Evolutionary conservation across 2,113 vertebrate genomes (phyloP), one percentile per base, ranked within the genome.

Genomic region (Bungarus multicinctus): DNA sequence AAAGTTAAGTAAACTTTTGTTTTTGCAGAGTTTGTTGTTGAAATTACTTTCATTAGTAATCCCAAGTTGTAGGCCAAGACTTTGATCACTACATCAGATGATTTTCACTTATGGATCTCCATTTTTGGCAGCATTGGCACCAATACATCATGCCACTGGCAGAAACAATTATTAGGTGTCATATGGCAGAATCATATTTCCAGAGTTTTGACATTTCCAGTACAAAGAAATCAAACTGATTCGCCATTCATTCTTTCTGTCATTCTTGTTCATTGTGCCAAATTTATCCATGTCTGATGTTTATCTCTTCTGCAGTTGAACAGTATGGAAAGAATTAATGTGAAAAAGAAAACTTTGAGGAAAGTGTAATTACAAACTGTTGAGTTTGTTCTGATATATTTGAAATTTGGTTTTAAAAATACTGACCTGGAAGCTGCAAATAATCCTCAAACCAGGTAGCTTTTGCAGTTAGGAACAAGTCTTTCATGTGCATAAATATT

Each of bases 221-320:
- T 25, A n/a, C 47, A 90, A 50, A 91, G 52, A 87, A 89, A 91
- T 91, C 39, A 53, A 93, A 93, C 25, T 90, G 64, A 90, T 92
- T 88, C 52, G 43, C 50, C 89, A 88, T 69, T 53, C 10, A 64
- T 92, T 89, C 50, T 87, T 57, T 64, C 50, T 87, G 30, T 91
- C 85, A 50, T 90, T 91, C 55, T 91, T 88, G 57, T 87, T 93
- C 86, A 91, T 85, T 85, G 43, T 12, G 3, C 53, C 91, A 14
- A 16, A 85, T 58, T 23, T 1, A 0, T 64, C 39, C 86, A 3
- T 87, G 92, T 93, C 0, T 22, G 45, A 88, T 85, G 91, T 92
- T 94, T 69, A 53, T 90, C 74, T 88, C 3, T 55, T 57, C 23
- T 3, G 7, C 16, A 3, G 22, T 88, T 34, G 1, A 89, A 10